Evolutionary conservation across 2,888 invertebrate genomes (phyloP).

Genomic region (Drosophila dives): DNA sequence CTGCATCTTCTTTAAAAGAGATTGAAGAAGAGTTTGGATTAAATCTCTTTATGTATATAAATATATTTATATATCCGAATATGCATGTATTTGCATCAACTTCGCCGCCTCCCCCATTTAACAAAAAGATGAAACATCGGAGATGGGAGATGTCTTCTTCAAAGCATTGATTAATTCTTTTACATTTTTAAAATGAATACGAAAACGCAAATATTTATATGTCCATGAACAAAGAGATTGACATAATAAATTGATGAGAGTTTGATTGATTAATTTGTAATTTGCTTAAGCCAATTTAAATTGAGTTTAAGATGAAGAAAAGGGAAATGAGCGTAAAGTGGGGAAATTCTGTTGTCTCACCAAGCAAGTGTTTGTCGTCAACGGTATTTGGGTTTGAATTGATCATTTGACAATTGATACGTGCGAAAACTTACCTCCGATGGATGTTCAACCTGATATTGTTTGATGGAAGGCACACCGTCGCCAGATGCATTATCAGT

Average conservation of each 20-base stretch:
- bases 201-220: background rate
- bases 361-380: slow-evolving; percentile 4
- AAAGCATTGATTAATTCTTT: too few relatives aligned
- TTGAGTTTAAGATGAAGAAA: background rate
- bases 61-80: background rate
- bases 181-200: too few relatives aligned
- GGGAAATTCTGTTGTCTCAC: background rate
- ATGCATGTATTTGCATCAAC: background rate
- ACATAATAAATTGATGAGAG: background rate
- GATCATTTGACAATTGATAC: slow-evolving; percentile 26
- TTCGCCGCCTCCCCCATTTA: background rate
- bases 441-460: slow-evolving; percentile 29
- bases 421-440: slow-evolving; percentile 61
- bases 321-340: background rate
- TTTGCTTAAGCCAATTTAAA: background rate
- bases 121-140: too few relatives aligned
- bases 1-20: slow-evolving; percentile 14
- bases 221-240: background rate
- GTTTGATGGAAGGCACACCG: slow-evolving; percentile 8
- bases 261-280: background rate
- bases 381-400: background rate
- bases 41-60: background rate
- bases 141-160: too few relatives aligned
- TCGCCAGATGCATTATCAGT: background rate
- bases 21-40: background rate